These are phyloP conservation scores for Ooceraea biroi DNA, from an alignment of 1,140 invertebrate species.

Conservation along the genomic window DNA sequence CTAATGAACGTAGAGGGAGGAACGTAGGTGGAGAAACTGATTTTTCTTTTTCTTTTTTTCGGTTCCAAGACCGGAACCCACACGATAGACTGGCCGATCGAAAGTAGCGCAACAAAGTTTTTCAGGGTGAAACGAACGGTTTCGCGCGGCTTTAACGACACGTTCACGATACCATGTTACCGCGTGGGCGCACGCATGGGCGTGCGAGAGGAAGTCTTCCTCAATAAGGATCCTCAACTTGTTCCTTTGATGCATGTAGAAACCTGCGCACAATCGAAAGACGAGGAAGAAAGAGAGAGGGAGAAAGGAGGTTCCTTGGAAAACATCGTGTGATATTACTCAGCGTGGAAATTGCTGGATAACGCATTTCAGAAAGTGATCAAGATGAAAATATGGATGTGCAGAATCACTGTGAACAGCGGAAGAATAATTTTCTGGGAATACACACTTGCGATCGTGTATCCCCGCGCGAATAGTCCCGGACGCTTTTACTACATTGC, in stretches of 20 bases:
- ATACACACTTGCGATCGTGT: background rate
- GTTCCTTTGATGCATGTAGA: background rate
- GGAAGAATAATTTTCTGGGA: background rate
- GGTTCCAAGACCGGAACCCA: slow-evolving; percentile 18
- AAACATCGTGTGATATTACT: too few relatives aligned
- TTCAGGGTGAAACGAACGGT: slow-evolving; percentile 51
- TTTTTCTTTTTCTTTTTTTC: slow-evolving; percentile 14
- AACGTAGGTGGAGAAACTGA: background rate
- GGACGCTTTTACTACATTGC: background rate
- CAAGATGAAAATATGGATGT: too few relatives aligned
- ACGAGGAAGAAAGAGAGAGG: too few relatives aligned
- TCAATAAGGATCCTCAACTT: slow-evolving; percentile 53
- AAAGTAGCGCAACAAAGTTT: slow-evolving; percentile 59
- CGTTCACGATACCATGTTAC: slow-evolving; percentile 15
- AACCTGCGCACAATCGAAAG: background rate
- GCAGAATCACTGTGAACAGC: too few relatives aligned
- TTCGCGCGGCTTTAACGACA: slow-evolving; percentile 50
- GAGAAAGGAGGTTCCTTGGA: too few relatives aligned
- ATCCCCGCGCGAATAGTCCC: slow-evolving; percentile 26
- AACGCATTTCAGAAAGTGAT: too few relatives aligned
- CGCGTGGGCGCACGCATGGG: slow-evolving; percentile 64
- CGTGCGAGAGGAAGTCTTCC: slow-evolving; percentile 74
- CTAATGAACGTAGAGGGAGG: background rate
- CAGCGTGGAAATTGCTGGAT: too few relatives aligned
- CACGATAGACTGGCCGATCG: slow-evolving; percentile 32